phyloP scores from a whole-genome alignment of 53 echinoderm and acorn worm species.

The Hippasteria phrygiana region DNA sequence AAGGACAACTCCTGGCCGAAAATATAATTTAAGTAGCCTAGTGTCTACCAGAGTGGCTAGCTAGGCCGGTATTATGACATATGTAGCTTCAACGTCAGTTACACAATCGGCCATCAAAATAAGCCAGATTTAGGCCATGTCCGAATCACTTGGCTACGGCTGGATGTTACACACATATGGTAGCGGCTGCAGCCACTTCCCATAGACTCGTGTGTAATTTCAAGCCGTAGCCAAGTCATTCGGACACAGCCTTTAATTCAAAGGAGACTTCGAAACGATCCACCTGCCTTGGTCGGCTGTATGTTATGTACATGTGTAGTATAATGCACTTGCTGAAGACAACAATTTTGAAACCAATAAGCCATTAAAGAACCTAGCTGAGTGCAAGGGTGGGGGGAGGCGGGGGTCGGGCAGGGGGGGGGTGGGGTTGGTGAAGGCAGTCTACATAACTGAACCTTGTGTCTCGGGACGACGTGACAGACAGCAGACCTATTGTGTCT shows the following conservation, averaged over 20 bases:
- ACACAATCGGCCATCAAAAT: no score
- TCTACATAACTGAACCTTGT: conserved; percentile 14
- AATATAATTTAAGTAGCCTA: background rate
- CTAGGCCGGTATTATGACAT: no score
- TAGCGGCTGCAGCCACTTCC: no score
- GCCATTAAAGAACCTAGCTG: background rate
- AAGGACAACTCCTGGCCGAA: conserved; percentile 26
- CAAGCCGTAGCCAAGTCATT: no score
- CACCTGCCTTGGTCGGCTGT: background rate
- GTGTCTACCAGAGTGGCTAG: background rate
- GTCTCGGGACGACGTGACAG: conserved; percentile 3
- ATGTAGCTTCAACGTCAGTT: no score
- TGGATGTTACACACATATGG: no score
- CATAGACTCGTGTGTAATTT: no score
- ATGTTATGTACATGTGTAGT: background rate
- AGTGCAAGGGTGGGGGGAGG: conserved; percentile 5
- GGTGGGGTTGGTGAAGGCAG: background rate
- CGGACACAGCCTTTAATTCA: no score
- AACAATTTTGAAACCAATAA: background rate
- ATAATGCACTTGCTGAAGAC: background rate
- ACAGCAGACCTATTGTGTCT: conserved; percentile 67
- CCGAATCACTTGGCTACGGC: no score
- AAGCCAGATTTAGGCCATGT: no score
- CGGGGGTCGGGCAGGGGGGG: no score
- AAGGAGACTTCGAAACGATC: no score